Evolutionary conservation across 2,113 vertebrate species (phyloP).

Genomic region (Oreochromis spilurus): DNA sequence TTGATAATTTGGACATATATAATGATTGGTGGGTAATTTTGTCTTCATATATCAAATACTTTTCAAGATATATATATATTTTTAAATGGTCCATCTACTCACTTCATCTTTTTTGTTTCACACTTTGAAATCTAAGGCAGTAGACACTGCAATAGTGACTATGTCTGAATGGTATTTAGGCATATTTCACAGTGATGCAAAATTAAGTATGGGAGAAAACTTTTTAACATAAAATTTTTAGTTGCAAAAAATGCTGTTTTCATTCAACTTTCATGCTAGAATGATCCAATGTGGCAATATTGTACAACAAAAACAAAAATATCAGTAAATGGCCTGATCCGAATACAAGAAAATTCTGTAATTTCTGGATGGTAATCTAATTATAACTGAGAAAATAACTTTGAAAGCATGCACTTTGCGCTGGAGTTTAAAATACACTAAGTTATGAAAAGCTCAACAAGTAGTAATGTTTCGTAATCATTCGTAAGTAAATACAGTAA

Average conservation of each 20-base stretch:
- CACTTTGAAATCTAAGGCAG: not conserved
- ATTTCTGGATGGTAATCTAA: not conserved
- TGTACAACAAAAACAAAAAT: not conserved
- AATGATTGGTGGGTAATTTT: too few species aligned
- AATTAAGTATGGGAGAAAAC: not conserved
- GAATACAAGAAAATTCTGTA: not conserved
- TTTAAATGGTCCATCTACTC: not conserved
- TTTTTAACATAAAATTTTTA: not conserved
- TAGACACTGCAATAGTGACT: not conserved
- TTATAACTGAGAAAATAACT: not conserved
- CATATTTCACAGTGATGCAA: not conserved
- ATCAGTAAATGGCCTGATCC: not conserved
- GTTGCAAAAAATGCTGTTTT: not conserved
- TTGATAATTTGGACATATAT: too few species aligned
- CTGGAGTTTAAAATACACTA: not conserved
- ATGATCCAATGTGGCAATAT: not conserved
- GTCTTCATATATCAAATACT: too few species aligned
- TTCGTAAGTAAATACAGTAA: not conserved
- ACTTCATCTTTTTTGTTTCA: not conserved
- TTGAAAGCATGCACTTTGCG: not conserved
- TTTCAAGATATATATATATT: too few species aligned
- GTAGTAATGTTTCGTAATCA: not conserved
- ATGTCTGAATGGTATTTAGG: not conserved
- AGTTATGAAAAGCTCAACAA: not conserved
- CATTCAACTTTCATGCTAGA: not conserved